Base-by-base conservation (phyloP, 2,113 vertebrate genomes). In the Pampusana beccarii region DNA sequence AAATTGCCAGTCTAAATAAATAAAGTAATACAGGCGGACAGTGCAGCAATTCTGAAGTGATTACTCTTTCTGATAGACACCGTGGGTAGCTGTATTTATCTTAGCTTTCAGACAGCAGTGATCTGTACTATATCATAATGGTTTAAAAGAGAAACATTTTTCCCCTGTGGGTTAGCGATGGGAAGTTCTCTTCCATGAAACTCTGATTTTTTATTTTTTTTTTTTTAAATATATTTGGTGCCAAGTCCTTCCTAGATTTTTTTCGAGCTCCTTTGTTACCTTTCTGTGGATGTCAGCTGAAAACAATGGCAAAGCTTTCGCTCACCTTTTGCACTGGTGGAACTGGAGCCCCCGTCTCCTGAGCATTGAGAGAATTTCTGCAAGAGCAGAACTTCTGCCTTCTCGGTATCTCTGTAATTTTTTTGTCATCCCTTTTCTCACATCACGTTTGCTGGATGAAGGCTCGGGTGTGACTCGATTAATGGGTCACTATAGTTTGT, bases 61-160 rank as follows among this genome's bases (percentile, higher is more conserved):
- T 97, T 96, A 84, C 73, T 97, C 80, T 93, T 87, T 93, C 57
- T 92, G 87, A 88, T 89, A 64, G 90, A 90, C 93, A 42, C 88
- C 36, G 83, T 81, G 70, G 94, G 81, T 88, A 93, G 91, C 88
- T 91, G 72, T 88, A 69, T 94, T 94, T 97, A 84, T 92, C 77
- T 79, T 60, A 24, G 57, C 85, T 91, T 86, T 95, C 79, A 93
- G 82, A 56, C 86, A 84, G 69, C 61, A 34, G 51, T 81, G 79
- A 79, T 92, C 91, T 72, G 65, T 78, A 36, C 48, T 93, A 15
- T 84, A 65, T 91, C 91, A 36, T 72, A 80, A 78, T 72, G 56
- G 66, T 79, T 90, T 72, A 42, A 88, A 95, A 92, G 64, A 61
- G 80, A 84, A 94, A 36, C 42, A 38, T 78, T 74, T 77, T 91